Evolutionary conservation across 2,888 invertebrate species (phyloP), one percentile per base, ranked within the genome.

Genomic region (Eupithecia centaureata): DNA sequence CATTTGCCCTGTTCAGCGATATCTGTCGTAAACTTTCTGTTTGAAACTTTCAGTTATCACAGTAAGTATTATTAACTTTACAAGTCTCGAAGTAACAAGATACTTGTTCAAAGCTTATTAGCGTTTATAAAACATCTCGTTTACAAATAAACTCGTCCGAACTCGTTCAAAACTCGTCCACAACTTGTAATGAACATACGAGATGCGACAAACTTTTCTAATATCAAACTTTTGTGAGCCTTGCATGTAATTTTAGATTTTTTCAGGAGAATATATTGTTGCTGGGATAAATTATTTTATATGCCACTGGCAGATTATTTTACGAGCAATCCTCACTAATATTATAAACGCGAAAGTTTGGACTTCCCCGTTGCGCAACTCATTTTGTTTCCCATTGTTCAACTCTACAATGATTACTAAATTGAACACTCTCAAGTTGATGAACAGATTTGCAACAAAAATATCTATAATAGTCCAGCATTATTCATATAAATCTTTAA

Each of bases 201-300:
- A 79, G 77, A 74, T 77, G 33, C 30, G 54, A 35, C 13, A n/a
- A 84, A 83, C 76, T 84, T 84, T 81, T 78, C 77, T 79, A 82
- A 83, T 83, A 81, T 82, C 80, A 81, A 82, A 72, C 65, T 67
- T 73, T 58, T 27, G 25, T 5, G 54, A 28, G 57, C 60, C 65
- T 47, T 70, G 65, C 66, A 69, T 69, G 66, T 56, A 56, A 66
- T 68, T 57, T 66, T 61, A 65, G 52, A 35, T 25, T 61, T 68
- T 61, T 61, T 56, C 27, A 52, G 52, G 52, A 27, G 15, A 52
- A 52, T 15, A 15, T 52, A 27, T 27, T 27, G 12, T 27, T 27
- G 8, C 15, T 27, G 5, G 25, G 15, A 27, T 52, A 22, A 42
- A 42, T 38, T n/a, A 38, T 15, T n/a, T 42, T 18, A 8, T n/a